These are phyloP conservation scores for Alosa sapidissima DNA, from an alignment of 2,797 vertebrate genomes.

Conservation along the genomic window DNA sequence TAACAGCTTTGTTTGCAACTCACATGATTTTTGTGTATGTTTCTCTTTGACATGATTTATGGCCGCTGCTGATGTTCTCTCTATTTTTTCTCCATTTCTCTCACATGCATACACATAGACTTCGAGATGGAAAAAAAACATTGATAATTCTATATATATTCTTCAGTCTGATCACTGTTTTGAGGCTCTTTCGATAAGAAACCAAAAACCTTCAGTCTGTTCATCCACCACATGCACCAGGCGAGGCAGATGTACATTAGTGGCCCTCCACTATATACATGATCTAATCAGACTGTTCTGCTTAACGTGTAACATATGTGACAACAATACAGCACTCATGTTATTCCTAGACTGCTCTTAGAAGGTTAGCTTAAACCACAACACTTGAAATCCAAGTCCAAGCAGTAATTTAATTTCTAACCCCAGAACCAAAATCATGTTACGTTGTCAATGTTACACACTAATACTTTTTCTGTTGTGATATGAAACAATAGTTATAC, in stretches of 20 bases:
- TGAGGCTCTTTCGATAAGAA: too few species aligned
- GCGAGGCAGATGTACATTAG: neutral
- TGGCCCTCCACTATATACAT: neutral
- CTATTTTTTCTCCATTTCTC: too few species aligned
- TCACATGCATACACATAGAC: too few species aligned
- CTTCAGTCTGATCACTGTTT: too few species aligned
- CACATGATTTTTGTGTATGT: neutral
- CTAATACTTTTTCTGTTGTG: too few species aligned
- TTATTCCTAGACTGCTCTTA: neutral
- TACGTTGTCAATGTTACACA: neutral
- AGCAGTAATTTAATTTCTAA: neutral
- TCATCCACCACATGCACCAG: too few species aligned
- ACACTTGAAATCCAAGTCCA: neutral
- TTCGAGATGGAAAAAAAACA: too few species aligned
- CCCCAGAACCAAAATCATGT: neutral
- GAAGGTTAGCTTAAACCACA: neutral
- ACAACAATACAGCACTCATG: neutral
- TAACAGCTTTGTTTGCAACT: neutral
- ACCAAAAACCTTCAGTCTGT: too few species aligned
- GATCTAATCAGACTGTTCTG: neutral
- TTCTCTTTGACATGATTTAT: neutral
- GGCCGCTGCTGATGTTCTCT: too few species aligned
- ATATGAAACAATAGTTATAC: too few species aligned
- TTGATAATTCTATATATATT: too few species aligned
- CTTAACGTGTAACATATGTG: neutral